phyloP scores from a whole-genome alignment of 2,113 vertebrate genomes.

The Vulpes vulpes region DNA sequence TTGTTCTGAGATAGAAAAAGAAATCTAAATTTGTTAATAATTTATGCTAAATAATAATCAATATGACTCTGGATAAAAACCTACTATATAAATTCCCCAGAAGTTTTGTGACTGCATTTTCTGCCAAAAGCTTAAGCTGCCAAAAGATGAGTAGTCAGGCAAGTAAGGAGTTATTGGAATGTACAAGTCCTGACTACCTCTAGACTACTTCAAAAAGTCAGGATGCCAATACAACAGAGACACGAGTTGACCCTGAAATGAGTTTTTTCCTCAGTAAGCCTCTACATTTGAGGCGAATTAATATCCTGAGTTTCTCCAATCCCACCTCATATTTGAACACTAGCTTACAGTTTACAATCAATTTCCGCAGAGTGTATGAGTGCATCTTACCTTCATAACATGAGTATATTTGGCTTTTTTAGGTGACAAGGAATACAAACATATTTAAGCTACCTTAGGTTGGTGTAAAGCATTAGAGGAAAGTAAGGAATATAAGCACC shows the following conservation, averaged over 20 bases:
- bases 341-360: background rate
- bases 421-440: background rate
- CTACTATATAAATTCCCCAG: background rate
- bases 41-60: constrained; percentile 18
- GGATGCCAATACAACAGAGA: background rate
- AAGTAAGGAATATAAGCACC: background rate
- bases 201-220: background rate
- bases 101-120: constrained; percentile 40
- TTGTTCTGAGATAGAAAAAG: constrained; percentile 36
- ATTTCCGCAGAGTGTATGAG: background rate
- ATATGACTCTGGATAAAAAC: background rate
- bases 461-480: background rate
- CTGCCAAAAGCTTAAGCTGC: constrained; percentile 14
- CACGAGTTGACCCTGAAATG: background rate
- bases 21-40: constrained; percentile 23
- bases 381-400: background rate
- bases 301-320: background rate
- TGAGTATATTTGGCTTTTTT: background rate
- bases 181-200: background rate
- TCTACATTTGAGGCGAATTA: constrained; percentile 1
- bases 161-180: background rate
- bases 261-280: background rate
- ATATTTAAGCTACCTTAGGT: background rate
- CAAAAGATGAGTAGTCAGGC: background rate
- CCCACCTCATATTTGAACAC: background rate